Base-by-base conservation (phyloP, 2,888 invertebrate genomes). In the Clepsis dumicolana region DNA sequence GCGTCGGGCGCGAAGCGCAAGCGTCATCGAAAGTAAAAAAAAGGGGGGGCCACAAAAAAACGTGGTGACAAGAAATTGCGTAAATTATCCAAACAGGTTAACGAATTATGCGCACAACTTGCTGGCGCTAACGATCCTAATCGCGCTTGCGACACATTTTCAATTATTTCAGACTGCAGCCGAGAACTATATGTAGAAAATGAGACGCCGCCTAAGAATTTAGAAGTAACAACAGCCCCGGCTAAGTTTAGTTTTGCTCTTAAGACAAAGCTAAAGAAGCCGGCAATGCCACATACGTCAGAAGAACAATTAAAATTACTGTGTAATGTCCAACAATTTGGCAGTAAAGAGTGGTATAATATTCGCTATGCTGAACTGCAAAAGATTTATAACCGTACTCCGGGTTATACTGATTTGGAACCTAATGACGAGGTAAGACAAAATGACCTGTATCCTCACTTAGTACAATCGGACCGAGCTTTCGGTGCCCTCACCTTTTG, bases 361-460 rank as follows among this genome's bases (percentile, higher is more conserved):
- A n/a, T n/a, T n/a, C n/a, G n/a, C n/a, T n/a, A 57, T 21, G n/a
- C 56, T 18, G 56, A 57, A 4, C 10, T 24, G 12, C 56, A 57
- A 14, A 57, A 57, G 38, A 3, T 24, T 0, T 57, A 57, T 38
- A 57, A 24, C 12, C 35, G 14, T 4, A 14, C 56, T 14, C 56
- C 56, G 5, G 56, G 38, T 24, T 57, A 38, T 10, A 57, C 56
- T 4, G 24, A 38, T 18, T 57, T n/a, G n/a, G n/a, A n/a, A n/a
- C n/a, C n/a, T n/a, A n/a, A n/a, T n/a, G n/a, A n/a, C n/a, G n/a
- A n/a, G n/a, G n/a, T n/a, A n/a, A n/a, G n/a, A n/a, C n/a, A n/a
- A n/a, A n/a, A n/a, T n/a, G n/a, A n/a, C n/a, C n/a, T n/a, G n/a
- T n/a, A n/a, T n/a, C n/a, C n/a, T n/a, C n/a, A n/a, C n/a, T n/a